Conservation (phyloP, 2,113 vertebrate genomes). For the Poeciliopsis retropinna region DNA sequence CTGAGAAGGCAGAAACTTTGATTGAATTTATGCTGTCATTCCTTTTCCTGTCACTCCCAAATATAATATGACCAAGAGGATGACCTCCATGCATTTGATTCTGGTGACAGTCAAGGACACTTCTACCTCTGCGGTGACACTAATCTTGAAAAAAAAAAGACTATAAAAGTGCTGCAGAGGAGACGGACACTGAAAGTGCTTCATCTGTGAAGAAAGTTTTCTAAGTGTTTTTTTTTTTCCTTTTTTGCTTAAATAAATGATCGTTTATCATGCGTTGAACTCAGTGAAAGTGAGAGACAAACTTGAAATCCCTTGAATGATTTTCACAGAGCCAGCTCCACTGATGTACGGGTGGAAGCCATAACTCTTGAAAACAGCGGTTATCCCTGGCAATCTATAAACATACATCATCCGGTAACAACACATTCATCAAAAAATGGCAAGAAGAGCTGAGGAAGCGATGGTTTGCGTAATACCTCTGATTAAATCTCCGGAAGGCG, state of each 20-base stretch:
- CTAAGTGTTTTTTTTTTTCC: not conserved
- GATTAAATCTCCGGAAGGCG: slow-evolving; percentile 81
- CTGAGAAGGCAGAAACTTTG: slow-evolving; percentile 48
- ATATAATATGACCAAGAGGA: slow-evolving; percentile 26
- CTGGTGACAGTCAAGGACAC: slow-evolving; percentile 47
- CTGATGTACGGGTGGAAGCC: slow-evolving; percentile 76
- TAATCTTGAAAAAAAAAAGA: slow-evolving; percentile 34
- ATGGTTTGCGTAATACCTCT: slow-evolving; percentile 80
- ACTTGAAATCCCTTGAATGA: slow-evolving; percentile 79
- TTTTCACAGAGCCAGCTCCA: slow-evolving; percentile 78
- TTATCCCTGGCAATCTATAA: slow-evolving; percentile 84
- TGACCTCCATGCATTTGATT: slow-evolving; percentile 31
- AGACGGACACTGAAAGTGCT: slow-evolving; percentile 46
- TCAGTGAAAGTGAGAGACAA: slow-evolving; percentile 66
- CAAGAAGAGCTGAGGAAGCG: slow-evolving; percentile 71
- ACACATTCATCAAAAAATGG: slow-evolving; percentile 86
- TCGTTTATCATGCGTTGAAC: slow-evolving; percentile 59
- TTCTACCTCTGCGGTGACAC: slow-evolving; percentile 19
- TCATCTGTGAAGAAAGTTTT: slow-evolving; percentile 53
- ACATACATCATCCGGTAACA: slow-evolving; percentile 84
- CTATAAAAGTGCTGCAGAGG: not conserved
- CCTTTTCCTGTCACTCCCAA: slow-evolving; percentile 55
- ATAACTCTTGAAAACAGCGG: slow-evolving; percentile 85
- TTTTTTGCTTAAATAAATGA: slow-evolving; percentile 24
- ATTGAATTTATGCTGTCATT: slow-evolving; percentile 47